phyloP scores from a whole-genome alignment of 1,140 invertebrate genomes.

The Gonatopus flavifemur region DNA sequence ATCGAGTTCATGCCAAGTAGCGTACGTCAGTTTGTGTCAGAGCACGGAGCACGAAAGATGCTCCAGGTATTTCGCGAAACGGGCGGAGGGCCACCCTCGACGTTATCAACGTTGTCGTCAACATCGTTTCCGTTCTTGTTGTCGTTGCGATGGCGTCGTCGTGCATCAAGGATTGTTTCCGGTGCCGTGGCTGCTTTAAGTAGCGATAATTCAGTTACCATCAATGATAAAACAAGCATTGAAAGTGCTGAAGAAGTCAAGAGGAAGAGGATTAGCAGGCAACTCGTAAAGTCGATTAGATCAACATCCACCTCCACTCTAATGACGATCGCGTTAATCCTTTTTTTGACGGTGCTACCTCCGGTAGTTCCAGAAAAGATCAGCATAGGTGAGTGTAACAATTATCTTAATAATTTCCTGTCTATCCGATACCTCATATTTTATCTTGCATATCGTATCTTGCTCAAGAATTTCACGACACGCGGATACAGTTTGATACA shows the following conservation, averaged over 20 bases:
- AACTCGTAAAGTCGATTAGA: constrained; percentile 11
- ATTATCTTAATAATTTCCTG: no score
- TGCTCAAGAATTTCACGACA: no score
- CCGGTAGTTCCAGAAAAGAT: constrained; percentile 45
- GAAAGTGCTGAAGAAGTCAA: background rate
- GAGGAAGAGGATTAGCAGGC: background rate
- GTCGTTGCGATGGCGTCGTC: constrained; percentile 22
- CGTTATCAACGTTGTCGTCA: constrained; percentile 1
- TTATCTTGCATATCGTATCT: no score
- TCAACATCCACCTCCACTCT: constrained; percentile 19
- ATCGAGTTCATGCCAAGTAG: constrained; percentile 45
- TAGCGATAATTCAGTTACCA: background rate
- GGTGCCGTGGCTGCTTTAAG: constrained; percentile 13
- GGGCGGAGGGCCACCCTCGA: constrained; percentile 32
- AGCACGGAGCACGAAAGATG: constrained; percentile 50
- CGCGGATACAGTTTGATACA: no score
- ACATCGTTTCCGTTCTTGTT: constrained; percentile 9
- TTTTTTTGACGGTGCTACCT: constrained; percentile 29
- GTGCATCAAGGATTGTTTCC: constrained; percentile 21
- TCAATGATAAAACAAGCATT: background rate
- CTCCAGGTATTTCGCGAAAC: constrained; percentile 34
- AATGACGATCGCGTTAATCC: constrained; percentile 24
- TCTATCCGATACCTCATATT: no score
- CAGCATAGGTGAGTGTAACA: constrained; percentile 50
- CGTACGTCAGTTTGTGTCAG: constrained; percentile 53